A percentile compares a stretch with the other conserved stretches of the same genome.
Conservation (phyloP, 2,113 vertebrate species). For the Neolamprologus kungweensis region DNA sequence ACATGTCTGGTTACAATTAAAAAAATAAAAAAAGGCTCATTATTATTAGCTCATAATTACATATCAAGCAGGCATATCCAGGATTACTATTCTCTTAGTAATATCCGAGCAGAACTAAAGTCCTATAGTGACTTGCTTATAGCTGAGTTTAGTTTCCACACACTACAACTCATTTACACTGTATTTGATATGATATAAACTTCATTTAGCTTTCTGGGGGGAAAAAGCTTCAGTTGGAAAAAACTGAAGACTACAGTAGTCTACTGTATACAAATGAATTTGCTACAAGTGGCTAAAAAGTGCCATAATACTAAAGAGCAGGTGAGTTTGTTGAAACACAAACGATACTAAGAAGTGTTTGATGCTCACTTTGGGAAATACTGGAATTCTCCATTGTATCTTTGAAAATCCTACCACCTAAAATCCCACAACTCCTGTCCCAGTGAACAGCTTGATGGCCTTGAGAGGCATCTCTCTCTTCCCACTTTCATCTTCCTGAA, state of each 20-base stretch:
- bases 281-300: not conserved
- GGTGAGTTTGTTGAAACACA: not conserved
- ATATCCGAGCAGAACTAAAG: not conserved
- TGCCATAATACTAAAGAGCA: not conserved
- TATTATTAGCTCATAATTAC: not conserved
- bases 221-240: not conserved
- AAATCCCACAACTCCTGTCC: not conserved
- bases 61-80: not conserved
- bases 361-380: not conserved
- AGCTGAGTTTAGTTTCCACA: not conserved
- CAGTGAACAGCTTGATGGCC: not conserved
- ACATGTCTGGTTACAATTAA: not conserved
- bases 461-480: conserved; percentile 3
- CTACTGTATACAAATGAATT: not conserved
- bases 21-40: not conserved
- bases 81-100: not conserved
- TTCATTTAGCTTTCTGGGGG: not conserved
- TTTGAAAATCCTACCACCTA: not conserved
- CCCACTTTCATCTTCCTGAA: conserved; percentile 47
- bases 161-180: not conserved
- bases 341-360: not conserved
- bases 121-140: not conserved
- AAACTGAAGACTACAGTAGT: not conserved
- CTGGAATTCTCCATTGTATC: not conserved
- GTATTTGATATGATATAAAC: not conserved